These are phyloP conservation scores for Ormyrus thymus DNA, from an alignment of 2,888 invertebrate species.

Conservation along the genomic window DNA sequence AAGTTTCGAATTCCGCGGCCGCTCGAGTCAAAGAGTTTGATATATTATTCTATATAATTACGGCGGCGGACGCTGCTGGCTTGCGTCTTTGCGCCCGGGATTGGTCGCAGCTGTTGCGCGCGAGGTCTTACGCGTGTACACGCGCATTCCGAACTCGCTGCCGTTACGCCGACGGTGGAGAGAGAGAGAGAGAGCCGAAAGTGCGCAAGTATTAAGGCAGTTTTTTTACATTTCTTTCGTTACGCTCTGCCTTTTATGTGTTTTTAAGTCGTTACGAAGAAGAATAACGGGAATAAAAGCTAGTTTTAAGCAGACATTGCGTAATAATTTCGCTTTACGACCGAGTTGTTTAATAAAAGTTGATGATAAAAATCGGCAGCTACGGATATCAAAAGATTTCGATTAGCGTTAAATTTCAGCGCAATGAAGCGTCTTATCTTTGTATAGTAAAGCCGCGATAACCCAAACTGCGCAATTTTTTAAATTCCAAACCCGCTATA, in stretches of 20 bases:
- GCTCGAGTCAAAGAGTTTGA: constrained; percentile 52
- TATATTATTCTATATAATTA: constrained; percentile 55
- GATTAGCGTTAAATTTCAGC: no score
- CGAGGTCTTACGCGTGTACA: constrained; percentile 27
- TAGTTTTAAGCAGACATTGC: no score
- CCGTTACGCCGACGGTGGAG: constrained; percentile 20
- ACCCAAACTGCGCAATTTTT: no score
- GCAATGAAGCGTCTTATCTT: no score
- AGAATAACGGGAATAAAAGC: no score
- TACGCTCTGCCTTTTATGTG: background rate
- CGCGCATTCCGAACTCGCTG: constrained; percentile 39
- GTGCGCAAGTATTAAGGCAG: constrained; percentile 17
- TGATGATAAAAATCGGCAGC: no score
- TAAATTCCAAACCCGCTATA: no score
- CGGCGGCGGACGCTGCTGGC: constrained; percentile 33
- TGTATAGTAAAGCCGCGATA: no score
- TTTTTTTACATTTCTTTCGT: constrained; percentile 1
- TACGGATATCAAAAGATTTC: no score
- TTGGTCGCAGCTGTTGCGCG: constrained; percentile 52
- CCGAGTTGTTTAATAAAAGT: no score
- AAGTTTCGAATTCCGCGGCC: constrained; percentile 46
- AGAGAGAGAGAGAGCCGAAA: background rate
- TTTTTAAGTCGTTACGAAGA: background rate
- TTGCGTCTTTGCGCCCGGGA: constrained; percentile 19
- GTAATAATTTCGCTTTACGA: no score